Evolutionary conservation across 1,140 invertebrate species (phyloP).

Genomic region (Antheraea mylitta): DNA sequence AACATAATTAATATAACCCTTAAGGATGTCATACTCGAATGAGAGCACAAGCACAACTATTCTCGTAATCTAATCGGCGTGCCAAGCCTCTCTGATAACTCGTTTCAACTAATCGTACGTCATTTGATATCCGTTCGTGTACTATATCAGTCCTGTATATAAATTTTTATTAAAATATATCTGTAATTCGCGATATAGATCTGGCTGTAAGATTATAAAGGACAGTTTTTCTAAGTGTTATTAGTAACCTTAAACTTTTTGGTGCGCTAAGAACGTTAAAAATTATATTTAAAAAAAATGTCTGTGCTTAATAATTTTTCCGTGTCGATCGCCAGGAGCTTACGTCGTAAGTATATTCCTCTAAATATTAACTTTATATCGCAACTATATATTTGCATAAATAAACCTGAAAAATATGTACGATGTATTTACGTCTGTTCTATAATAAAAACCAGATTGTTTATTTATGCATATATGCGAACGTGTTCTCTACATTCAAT

Average conservation of each 20-base stretch:
- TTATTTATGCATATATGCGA: too few relatives aligned
- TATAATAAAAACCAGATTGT: too few relatives aligned
- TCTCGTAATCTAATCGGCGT: slow-evolving; percentile 18
- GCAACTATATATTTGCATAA: too few relatives aligned
- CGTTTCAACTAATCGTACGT: slow-evolving; percentile 2
- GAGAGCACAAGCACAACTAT: slow-evolving; percentile 2
- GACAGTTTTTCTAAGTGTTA: not conserved
- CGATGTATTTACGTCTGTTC: not conserved
- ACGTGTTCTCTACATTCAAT: too few relatives aligned
- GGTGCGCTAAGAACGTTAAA: slow-evolving; percentile 13
- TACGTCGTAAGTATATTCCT: slow-evolving; percentile 52
- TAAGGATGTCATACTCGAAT: not conserved
- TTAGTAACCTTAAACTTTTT: not conserved
- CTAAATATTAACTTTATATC: not conserved
- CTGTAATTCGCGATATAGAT: not conserved
- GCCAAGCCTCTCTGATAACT: slow-evolving; percentile 25
- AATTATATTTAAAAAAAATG: slow-evolving; percentile 38
- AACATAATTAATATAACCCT: not conserved
- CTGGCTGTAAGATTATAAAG: too few relatives aligned
- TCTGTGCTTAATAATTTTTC: slow-evolving; percentile 64
- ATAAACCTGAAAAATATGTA: not conserved
- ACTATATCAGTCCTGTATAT: not conserved
- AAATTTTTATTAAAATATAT: not conserved
- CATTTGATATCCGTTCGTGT: not conserved
- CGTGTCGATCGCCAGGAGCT: slow-evolving; percentile 53